These are phyloP conservation scores for Haliclona indistincta DNA, from an alignment of 37 sponge, comb jelly and placozoan genomes.

Conservation along the genomic window DNA sequence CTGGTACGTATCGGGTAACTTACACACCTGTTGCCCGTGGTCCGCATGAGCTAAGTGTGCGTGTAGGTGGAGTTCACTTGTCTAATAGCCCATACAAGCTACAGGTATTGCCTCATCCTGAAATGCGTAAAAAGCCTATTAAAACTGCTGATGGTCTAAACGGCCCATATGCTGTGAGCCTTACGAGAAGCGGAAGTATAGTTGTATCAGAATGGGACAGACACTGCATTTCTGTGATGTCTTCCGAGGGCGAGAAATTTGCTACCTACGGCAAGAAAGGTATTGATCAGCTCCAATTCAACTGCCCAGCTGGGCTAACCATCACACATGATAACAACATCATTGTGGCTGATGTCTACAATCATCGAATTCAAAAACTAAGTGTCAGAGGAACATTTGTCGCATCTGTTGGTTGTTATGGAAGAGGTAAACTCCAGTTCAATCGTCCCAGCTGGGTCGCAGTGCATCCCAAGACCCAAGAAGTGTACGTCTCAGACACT, in stretches of 20 bases:
- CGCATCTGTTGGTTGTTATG: not conserved
- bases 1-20: not conserved
- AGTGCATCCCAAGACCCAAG: not conserved
- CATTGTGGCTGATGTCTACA: conserved; percentile 6
- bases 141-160: not conserved
- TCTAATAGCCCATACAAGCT: not conserved
- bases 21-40: not conserved
- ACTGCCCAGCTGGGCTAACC: not conserved
- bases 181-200: not conserved
- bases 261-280: conserved; percentile 3
- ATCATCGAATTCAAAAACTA: conserved; percentile 1
- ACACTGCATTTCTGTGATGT: not conserved
- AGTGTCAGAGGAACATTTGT: not conserved
- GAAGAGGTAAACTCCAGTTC: not conserved
- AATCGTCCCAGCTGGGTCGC: not conserved
- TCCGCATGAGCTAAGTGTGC: not conserved
- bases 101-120: not conserved
- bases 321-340: conserved; percentile 11
- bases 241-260: not conserved
- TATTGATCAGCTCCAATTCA: not conserved
- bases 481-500: not conserved
- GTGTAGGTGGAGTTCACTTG: not conserved
- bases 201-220: not conserved
- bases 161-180: not conserved
- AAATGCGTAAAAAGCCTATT: not conserved